These are phyloP conservation scores for Brachyhypopomus occidentalis DNA, from an alignment of 2,113 vertebrate species.

Conservation along the genomic window DNA sequence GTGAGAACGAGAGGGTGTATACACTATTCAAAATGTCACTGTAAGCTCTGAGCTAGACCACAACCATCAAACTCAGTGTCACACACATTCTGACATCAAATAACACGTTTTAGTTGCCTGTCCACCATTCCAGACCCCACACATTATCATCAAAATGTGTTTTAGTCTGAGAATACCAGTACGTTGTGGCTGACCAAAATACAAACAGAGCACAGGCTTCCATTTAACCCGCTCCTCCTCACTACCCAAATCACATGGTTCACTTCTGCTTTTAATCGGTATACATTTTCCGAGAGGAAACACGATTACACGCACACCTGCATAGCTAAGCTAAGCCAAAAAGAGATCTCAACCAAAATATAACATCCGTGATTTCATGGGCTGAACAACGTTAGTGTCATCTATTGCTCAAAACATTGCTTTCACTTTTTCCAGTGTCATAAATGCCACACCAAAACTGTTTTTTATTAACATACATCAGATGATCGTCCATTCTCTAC, in stretches of 20 bases:
- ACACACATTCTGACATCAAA: constrained; percentile 36
- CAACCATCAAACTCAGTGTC: constrained; percentile 28
- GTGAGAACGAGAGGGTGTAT: constrained; percentile 18
- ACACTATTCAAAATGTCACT: constrained; percentile 44
- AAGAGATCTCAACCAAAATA: no score
- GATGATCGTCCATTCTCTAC: background rate
- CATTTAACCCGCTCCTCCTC: background rate
- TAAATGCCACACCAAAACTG: background rate
- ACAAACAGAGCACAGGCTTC: constrained; percentile 19
- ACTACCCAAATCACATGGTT: constrained; percentile 42
- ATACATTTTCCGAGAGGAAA: constrained; percentile 35
- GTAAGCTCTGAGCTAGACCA: constrained; percentile 17
- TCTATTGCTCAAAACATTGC: background rate
- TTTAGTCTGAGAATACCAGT: constrained; percentile 18
- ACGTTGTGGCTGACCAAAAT: constrained; percentile 4
- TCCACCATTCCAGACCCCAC: constrained; percentile 23
- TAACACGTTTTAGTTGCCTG: background rate
- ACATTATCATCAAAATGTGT: constrained; percentile 60
- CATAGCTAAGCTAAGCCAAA: background rate
- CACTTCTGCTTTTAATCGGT: constrained; percentile 55
- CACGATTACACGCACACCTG: constrained; percentile 16
- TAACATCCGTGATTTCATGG: background rate
- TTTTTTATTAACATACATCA: background rate
- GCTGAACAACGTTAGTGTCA: background rate
- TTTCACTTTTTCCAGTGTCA: background rate